phyloP scores from a whole-genome alignment of 1,140 invertebrate species.

The Hesperophylax magnus region DNA sequence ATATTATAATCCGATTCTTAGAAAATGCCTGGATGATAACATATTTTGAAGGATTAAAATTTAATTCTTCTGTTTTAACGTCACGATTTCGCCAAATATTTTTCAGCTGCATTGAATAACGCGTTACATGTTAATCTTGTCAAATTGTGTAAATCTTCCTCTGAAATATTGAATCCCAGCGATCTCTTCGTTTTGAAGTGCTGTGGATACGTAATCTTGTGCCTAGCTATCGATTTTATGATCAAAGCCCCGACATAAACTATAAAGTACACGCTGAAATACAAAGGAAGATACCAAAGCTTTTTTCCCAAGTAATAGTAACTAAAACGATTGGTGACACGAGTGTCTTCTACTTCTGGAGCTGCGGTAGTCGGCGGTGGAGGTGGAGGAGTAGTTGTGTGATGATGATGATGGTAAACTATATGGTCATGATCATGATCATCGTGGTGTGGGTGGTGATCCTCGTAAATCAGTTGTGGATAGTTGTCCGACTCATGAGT shows the following conservation, averaged over 20 bases:
- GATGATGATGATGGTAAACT: constrained; percentile 62
- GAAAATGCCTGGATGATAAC: constrained; percentile 49
- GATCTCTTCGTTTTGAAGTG: constrained; percentile 50
- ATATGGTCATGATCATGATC: constrained; percentile 67
- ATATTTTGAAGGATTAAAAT: neutral
- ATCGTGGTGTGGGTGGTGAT: constrained; percentile 65
- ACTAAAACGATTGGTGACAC: constrained; percentile 82
- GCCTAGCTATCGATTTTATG: constrained; percentile 82
- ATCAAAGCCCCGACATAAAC: constrained; percentile 84
- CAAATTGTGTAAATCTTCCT: constrained; percentile 34
- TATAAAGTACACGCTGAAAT: constrained; percentile 88
- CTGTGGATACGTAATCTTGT: constrained; percentile 75
- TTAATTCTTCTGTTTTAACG: neutral
- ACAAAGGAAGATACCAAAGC: constrained; percentile 85
- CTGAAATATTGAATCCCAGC: constrained; percentile 35
- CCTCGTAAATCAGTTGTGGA: constrained; percentile 57
- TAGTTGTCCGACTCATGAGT: constrained; percentile 50
- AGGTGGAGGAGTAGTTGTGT: constrained; percentile 63
- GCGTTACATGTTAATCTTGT: constrained; percentile 46
- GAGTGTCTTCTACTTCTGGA: constrained; percentile 73
- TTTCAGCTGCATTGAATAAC: constrained; percentile 41
- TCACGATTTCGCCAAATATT: constrained; percentile 46
- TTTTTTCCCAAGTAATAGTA: constrained; percentile 87
- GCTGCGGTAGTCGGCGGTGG: constrained; percentile 67
- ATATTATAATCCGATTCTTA: constrained; percentile 1